Percentiles rank a stretch among this genome's conserved stretches.
Evolutionary conservation across 2,888 invertebrate genomes (phyloP).

Genomic region (Dryomyza anilis): DNA sequence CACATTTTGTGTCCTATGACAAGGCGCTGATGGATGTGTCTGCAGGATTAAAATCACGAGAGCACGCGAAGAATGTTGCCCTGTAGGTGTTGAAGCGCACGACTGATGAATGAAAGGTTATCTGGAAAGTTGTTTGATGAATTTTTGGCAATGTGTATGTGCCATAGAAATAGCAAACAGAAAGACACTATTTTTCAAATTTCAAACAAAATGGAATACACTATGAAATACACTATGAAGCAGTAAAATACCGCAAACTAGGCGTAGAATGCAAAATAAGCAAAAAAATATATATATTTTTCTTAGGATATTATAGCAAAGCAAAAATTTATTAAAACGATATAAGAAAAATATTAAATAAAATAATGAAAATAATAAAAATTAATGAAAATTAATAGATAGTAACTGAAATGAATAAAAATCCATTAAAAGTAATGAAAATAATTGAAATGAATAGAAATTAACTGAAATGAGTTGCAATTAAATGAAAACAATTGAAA

Average conservation of each 20-base stretch:
- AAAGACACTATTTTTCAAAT: background rate
- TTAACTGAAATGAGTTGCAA: background rate
- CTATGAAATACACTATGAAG: background rate
- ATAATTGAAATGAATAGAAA: background rate
- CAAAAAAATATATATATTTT: too few relatives aligned
- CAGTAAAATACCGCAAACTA: background rate
- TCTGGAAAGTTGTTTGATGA: conserved; percentile 23
- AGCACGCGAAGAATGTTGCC: background rate
- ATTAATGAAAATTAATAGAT: background rate
- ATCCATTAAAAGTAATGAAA: background rate
- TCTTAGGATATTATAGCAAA: too few relatives aligned
- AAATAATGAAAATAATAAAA: background rate
- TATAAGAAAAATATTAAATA: background rate
- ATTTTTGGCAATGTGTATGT: background rate
- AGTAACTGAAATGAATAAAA: background rate
- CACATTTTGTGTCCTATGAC: background rate
- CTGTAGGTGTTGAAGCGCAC: conserved; percentile 20
- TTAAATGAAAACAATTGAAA: too few relatives aligned
- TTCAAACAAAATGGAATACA: background rate
- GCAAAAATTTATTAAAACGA: background rate
- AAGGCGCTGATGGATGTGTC: conserved; percentile 14
- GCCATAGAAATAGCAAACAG: background rate
- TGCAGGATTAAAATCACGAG: conserved; percentile 7
- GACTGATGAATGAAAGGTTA: too few relatives aligned
- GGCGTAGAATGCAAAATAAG: background rate